Evolutionary conservation across 2,797 vertebrate genomes (phyloP), one percentile per base, ranked within the genome.

Genomic region (Anas bahamensis): DNA sequence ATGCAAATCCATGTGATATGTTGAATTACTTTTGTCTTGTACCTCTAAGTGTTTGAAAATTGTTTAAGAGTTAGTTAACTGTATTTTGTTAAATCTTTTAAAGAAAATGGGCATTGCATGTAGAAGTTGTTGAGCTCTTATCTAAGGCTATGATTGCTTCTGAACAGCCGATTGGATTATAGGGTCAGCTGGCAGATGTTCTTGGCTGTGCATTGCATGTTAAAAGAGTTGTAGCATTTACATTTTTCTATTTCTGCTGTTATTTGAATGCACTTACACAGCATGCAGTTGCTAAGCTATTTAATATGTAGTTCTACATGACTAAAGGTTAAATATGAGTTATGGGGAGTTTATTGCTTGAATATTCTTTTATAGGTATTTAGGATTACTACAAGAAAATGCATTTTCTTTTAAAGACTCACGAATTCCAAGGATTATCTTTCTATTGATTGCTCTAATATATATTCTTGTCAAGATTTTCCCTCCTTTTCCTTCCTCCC

Each of bases 141-240:
- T 89, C 73, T 90, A 64, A 60, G 85, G 53, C 53, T 89, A 76
- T 86, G 93, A 94, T 77, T 93, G 88, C 89, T 89, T 88, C 87
- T 91, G 85, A 95, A 7, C 80, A 92, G 75, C 59, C 46, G 18
- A 93, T 84, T 95, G 87, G 86, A 97, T 97, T 97, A 98, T 93
- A 97, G 98, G 98, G 98, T 99, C 98, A 98, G 95, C 96, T 97
- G 97, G 91, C 95, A 98, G 97, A 98, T 98, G 97, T 97, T 95
- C 93, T 96, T 83, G 76, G 89, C 93, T 96, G 95, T 94, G 88
- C 91, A 71, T 11, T 90, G 91, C 81, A 92, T 97, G 87, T 88
- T 92, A 91, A 95, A 92, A 93, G 95, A 95, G 88, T 73, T 50
- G 82, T 82, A 92, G 80, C 87, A 83, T 95, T 96, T 97, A 83